Conservation (phyloP, 1,140 invertebrate species). For the Frieseomelitta varia region DNA sequence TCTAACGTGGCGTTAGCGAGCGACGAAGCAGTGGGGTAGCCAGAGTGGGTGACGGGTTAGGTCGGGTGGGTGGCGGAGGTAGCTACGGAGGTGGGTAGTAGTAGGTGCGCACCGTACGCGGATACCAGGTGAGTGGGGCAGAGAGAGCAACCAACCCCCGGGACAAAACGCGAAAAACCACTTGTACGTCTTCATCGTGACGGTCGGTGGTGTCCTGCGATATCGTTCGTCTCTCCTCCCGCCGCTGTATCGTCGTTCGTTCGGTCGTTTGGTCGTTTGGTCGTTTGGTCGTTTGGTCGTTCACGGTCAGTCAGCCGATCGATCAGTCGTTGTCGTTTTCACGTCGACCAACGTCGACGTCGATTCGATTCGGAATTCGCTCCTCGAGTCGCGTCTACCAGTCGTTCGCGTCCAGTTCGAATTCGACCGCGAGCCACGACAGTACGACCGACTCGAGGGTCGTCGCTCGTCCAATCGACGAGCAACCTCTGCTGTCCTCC, state of each 20-base stretch:
- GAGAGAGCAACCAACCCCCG: slow-evolving; percentile 64
- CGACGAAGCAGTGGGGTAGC: slow-evolving; percentile 68
- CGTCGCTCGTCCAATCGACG: background rate
- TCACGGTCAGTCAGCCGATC: background rate
- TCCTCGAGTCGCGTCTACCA: background rate
- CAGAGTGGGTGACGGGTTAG: slow-evolving; percentile 62
- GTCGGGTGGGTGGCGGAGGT: slow-evolving; percentile 55
- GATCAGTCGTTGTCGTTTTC: background rate
- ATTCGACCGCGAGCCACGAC: slow-evolving; percentile 41
- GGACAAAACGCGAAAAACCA: slow-evolving; percentile 71
- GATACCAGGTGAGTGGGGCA: slow-evolving; percentile 77
- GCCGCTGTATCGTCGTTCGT: background rate
- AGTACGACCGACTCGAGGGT: slow-evolving; percentile 20
- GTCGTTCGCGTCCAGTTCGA: background rate
- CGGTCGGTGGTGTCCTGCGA: slow-evolving; percentile 36
- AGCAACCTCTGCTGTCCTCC: background rate
- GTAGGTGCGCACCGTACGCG: slow-evolving; percentile 77
- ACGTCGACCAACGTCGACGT: background rate
- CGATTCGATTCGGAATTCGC: no score
- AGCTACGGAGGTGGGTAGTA: slow-evolving; percentile 69
- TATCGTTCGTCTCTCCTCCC: slow-evolving; percentile 7
- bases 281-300: background rate
- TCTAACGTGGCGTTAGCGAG: slow-evolving; percentile 70
- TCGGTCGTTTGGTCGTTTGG: background rate
- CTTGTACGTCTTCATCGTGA: slow-evolving; percentile 65